Base-by-base conservation (phyloP, 2,888 invertebrate genomes). In the Drosophila ezoana region DNA sequence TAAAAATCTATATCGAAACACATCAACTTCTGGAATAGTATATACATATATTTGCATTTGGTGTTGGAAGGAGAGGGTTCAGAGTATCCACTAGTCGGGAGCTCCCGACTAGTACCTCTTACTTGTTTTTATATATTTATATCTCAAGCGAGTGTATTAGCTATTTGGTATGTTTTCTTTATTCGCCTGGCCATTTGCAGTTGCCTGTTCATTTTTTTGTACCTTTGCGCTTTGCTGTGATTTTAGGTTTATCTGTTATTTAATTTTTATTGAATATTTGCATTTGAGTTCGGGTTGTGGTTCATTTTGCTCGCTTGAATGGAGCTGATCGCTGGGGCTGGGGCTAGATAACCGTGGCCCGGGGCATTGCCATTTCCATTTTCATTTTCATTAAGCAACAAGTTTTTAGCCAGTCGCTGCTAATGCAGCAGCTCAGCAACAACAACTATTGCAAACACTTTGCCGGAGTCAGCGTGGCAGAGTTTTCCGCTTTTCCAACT, bases 361-460 rank as follows among this genome's bases (percentile, higher is more conserved):
- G 45, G 37, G 60, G 65, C 58, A 73, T 69, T 62, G 44, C 44
- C 35, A 64, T 62, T 73, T 72, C 45, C 62, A 74, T 76, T 63
- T 57, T 51, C 20, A 62, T 63, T 71, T 77, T 66, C 67, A 85
- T 67, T 74, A 68, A 68, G 81, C 87, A 87, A 84, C 81, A 84
- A 84, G 85, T 84, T 86, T 77, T 59, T 20, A 28, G 2, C 28
- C 65, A 53, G 41, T 51, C 38, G 43, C 57, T 52, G 59, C 64
- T 81, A 84, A 73, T 69, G 73, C 73, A 73, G 47, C 44, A 70
- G 77, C 66, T 67, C 61, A 47, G 63, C 67, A 81, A 80, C 83
- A 47, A 61, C 67, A 81, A 80, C 83, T 82, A 84, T 79, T 59
- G 63, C 81, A 73, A 71, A 65, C 84, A 81, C 65, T 85, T 77